phyloP scores from a whole-genome alignment of 2,888 invertebrate species.

The Leptinotarsa haldemani region DNA sequence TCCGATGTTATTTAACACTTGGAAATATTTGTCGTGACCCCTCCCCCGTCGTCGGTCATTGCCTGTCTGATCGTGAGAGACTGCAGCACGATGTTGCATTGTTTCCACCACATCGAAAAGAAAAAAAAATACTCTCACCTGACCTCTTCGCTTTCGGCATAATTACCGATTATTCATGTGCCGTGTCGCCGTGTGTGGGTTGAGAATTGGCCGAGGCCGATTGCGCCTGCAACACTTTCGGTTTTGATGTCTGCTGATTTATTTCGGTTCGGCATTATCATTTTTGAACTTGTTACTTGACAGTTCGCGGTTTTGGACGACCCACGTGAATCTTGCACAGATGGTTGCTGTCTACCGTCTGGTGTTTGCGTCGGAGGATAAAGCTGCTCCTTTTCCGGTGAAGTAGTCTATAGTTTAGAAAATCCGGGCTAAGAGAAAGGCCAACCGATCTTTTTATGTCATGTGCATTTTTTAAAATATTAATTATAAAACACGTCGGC shows the following conservation, averaged over 20 bases:
- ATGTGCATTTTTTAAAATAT: too few species aligned
- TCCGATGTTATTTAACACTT: conserved; percentile 37
- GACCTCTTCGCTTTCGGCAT: conserved; percentile 55
- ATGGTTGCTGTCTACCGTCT: not conserved
- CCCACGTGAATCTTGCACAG: conserved; percentile 9
- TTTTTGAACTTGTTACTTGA: conserved; percentile 9
- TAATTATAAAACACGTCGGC: too few species aligned
- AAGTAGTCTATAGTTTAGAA: not conserved
- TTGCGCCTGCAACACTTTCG: conserved; percentile 5
- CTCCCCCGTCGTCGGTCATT: conserved; percentile 52
- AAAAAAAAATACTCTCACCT: conserved; percentile 35
- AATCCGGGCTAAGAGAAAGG: too few species aligned
- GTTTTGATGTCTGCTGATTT: conserved; percentile 8
- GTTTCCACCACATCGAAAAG: conserved; percentile 41
- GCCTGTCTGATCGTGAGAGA: conserved; percentile 59
- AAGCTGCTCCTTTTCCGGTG: not conserved
- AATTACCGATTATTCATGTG: conserved; percentile 30
- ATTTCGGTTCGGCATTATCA: not conserved
- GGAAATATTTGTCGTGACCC: conserved; percentile 36
- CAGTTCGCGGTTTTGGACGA: not conserved
- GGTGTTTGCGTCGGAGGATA: not conserved
- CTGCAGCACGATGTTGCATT: conserved; percentile 55
- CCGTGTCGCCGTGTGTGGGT: conserved; percentile 27
- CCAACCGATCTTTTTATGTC: too few species aligned
- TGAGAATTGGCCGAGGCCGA: conserved; percentile 8